Evolutionary conservation across 2,797 vertebrate species (phyloP).

Genomic region (Sternarchorhynchus goeldii): DNA sequence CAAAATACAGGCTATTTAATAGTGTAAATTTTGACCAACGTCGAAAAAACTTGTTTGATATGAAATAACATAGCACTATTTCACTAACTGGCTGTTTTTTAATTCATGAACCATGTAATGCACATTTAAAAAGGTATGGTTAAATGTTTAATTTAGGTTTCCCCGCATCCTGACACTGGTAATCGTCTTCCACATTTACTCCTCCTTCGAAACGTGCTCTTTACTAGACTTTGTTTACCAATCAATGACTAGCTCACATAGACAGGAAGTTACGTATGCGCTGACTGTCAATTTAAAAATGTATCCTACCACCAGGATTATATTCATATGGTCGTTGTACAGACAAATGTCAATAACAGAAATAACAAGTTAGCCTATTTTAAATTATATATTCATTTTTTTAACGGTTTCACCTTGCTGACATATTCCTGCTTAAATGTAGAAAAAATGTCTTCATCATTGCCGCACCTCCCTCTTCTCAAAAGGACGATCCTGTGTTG

Average conservation of each 20-base stretch:
- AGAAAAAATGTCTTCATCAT: constrained; percentile 36
- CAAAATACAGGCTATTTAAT: no score
- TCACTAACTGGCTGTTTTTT: no score
- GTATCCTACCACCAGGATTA: constrained; percentile 62
- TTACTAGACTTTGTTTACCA: constrained; percentile 61
- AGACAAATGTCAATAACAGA: constrained; percentile 48
- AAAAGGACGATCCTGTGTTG: constrained; percentile 22
- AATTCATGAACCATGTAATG: no score
- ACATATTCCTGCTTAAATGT: neutral
- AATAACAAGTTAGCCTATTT: neutral
- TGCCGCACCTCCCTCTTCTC: constrained; percentile 29
- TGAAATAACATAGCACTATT: no score
- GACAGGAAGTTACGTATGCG: constrained; percentile 80
- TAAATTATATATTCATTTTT: neutral
- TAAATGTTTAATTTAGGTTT: constrained; percentile 36
- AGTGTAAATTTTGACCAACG: no score
- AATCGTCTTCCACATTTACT: constrained; percentile 6
- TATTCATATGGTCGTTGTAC: constrained; percentile 56
- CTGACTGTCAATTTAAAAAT: constrained; percentile 70
- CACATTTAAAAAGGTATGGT: no score
- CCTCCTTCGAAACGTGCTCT: constrained; percentile 54
- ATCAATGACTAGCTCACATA: constrained; percentile 63
- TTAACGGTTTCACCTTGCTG: neutral
- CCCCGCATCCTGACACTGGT: constrained; percentile 33
- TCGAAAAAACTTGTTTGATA: no score